phyloP scores from a whole-genome alignment of 2,113 vertebrate species.

The Gymnogyps californianus region DNA sequence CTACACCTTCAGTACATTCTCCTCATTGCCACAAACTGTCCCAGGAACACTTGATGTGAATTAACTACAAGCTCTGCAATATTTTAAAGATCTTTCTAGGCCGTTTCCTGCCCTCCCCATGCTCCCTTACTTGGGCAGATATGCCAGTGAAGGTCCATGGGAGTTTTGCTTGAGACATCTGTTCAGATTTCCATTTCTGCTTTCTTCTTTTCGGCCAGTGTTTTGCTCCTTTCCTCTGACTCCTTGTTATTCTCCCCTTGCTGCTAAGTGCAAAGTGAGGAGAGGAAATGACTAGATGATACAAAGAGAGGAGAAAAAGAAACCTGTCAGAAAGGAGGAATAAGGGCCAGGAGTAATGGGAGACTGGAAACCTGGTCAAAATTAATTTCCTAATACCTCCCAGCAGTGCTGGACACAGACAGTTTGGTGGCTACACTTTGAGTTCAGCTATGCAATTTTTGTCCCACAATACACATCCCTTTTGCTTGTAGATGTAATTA shows the following conservation, averaged over 20 bases:
- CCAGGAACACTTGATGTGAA: conserved; percentile 32
- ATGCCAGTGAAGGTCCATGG: conserved; percentile 32
- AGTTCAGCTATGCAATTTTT: background rate
- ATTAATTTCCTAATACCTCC: background rate
- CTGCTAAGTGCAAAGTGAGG: background rate
- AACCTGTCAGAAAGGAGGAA: background rate
- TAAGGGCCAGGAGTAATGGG: background rate
- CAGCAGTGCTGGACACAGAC: background rate
- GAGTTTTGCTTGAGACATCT: conserved; percentile 20
- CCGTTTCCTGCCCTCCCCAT: conserved; percentile 21
- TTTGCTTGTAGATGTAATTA: background rate
- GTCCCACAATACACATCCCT: background rate
- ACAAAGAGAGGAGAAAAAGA: background rate
- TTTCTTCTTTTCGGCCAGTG: background rate
- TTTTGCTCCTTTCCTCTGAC: background rate
- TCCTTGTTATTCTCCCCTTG: background rate
- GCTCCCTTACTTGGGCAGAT: conserved; percentile 20
- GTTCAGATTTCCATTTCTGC: background rate
- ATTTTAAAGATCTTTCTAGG: conserved; percentile 26
- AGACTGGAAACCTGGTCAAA: background rate
- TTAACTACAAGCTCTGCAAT: conserved; percentile 22
- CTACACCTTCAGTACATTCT: conserved; percentile 27
- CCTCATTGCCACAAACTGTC: conserved; percentile 36
- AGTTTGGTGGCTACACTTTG: background rate
- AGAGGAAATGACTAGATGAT: background rate